Evolutionary conservation across 2,797 vertebrate genomes (phyloP).

Genomic region (Etheostoma nigrum): DNA sequence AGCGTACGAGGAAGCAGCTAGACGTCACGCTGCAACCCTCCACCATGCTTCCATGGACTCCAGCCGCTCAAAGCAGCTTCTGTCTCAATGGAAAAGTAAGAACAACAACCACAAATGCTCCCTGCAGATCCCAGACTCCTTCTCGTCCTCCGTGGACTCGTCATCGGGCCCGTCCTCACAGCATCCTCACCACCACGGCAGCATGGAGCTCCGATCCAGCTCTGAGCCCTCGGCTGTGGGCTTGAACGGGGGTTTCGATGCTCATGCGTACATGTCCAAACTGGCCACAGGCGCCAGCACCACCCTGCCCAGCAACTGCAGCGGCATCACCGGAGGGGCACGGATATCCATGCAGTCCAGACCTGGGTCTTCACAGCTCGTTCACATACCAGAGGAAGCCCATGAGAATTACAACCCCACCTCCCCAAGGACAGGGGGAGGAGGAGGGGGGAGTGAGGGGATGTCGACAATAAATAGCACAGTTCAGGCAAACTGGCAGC

Average conservation of each 20-base stretch:
- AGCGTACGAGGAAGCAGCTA: conserved; percentile 90
- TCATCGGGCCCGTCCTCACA: conserved; percentile 69
- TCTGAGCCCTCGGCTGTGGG: conserved; percentile 90
- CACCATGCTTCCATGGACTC: conserved; percentile 97
- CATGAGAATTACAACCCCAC: conserved; percentile 87
- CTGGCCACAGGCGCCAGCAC: conserved; percentile 84
- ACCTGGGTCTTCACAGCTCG: conserved; percentile 95
- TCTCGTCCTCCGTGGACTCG: conserved; percentile 72
- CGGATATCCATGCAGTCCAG: conserved; percentile 93
- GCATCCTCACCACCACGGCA: conserved; percentile 87
- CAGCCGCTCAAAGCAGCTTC: conserved; percentile 94
- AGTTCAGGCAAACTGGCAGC: conserved; percentile 93
- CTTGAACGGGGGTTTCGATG: conserved; percentile 89
- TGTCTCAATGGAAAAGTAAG: conserved; percentile 98
- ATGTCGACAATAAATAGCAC: conserved; percentile 60
- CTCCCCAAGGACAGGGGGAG: conserved; percentile 86
- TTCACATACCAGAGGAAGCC: conserved; percentile 97
- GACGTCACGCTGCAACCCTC: conserved; percentile 91
- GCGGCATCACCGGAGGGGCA: conserved; percentile 91
- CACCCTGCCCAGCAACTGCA: conserved; percentile 90
- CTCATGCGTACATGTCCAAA: conserved; percentile 76
- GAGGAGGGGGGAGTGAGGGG: conserved; percentile 36
- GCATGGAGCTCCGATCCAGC: conserved; percentile 92
- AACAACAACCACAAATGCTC: conserved; percentile 92
- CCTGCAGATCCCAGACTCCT: conserved; percentile 89